Evolutionary conservation across 2,888 invertebrate species (phyloP), one percentile per base, ranked within the genome.

Genomic region (Saturnia japonica): DNA sequence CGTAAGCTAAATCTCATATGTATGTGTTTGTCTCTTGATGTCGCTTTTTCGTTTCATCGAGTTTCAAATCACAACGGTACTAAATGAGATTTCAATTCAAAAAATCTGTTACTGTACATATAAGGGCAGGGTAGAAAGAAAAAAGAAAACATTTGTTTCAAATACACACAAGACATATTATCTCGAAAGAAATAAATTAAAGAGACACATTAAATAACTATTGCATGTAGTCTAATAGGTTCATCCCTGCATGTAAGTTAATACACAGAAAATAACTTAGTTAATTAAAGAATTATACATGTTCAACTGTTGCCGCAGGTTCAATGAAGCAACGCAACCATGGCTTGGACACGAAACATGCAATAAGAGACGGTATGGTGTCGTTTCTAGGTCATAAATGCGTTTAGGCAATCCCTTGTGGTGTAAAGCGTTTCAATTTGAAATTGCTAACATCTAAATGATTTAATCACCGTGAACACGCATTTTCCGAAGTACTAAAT

Each of bases 341-440:
- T n/a, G 19, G 19, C 40, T 64, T 19, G 6, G 19, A 14, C 40
- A 7, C 40, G 16, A 40, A 11, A 40, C 40, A 64, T 40, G 40
- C 64, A 64, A 64, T 64, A 64, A 40, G 19, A 64, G 40, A 64
- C 9, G n/a, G 64, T 40, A 40, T 64, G 40, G 62, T 40, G 16
- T 40, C 25, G 14, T 64, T 64, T 64, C 40, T 64, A 64, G 64
- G 64, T 64, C 64, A 40, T 11, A 34, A 40, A 64, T 28, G 28
- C 28, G 14, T 9, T 64, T 64, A 64, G 11, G 64, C 25, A 64
- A 64, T 64, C 16, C 34, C 64, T 64, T n/a, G 9, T 40, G 64
- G 40, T 40, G 40, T 40, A n/a, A 64, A 40, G 64, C 16, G 34
- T 7, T 64, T 64, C 40, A 40, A 40, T n/a, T 40, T 40, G 40